Base-by-base conservation (phyloP, 1,140 invertebrate genomes). In the Gonatopus flavifemur region DNA sequence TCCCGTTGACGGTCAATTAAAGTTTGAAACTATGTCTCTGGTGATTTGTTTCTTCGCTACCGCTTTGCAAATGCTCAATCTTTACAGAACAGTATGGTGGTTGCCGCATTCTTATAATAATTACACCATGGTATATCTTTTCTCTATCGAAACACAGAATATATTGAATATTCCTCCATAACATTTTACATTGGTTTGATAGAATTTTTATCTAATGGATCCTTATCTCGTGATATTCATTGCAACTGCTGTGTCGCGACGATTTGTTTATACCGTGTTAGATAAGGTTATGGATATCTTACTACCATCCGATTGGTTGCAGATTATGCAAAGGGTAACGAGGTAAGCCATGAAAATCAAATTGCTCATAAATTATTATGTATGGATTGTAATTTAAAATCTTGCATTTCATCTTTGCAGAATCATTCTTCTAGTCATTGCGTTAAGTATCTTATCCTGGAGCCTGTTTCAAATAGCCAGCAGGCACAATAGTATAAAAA, bases 51-150 rank as follows among this genome's bases (percentile, higher is more conserved):
- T 90, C 10, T 76, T 88, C 28, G 86, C 86, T 21, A 81, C 84
- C 12, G 84, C 82, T 37, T 78, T 95, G 15, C 96, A 98, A 79
- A 92, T 97, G 71, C 82, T 98, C 12, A 94, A 98, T 79, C 80
- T 98, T 8, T 98, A 98, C 70, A 86, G 91, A 52, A 96, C 93
- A 24, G 89, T 94, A n/a, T 98, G 94, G 92, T 98, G 96, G 95
- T 72, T 98, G 19, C 92, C 93, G 13, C 87, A 97, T 64, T 94
- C 93, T 2, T 88, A 94, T 69, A 91, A 88, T 55, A 86, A 85
- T 59, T 90, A 93, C 77, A 88, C 89, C 57, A 86, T 97, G 86
- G 94, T 96, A 80, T 79, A 83, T 79, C 45, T 66, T 32, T 20
- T 6, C 13, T 45, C 9, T 30, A 41, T 39, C 3, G 15, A 20